phyloP scores from a whole-genome alignment of 1,140 invertebrate genomes.

The Nixonia krombeini region DNA sequence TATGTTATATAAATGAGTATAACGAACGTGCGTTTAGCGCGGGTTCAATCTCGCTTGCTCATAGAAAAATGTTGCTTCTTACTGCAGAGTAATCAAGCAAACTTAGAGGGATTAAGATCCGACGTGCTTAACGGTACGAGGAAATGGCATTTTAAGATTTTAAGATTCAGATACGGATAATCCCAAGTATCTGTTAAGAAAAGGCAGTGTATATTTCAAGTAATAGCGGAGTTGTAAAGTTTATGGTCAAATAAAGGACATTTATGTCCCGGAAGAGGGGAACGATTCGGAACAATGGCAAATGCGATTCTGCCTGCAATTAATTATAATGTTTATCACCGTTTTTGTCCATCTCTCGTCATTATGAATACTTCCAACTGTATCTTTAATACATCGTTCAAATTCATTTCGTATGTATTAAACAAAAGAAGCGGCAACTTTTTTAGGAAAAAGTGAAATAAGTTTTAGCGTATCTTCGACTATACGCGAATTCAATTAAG shows the following conservation, averaged over 20 bases:
- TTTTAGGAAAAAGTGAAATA: not conserved
- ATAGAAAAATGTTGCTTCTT: not conserved
- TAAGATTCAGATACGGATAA: not conserved
- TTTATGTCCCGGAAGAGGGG: too few relatives aligned
- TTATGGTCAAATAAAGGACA: not conserved
- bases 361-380: too few relatives aligned
- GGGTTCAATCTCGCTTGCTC: too few relatives aligned
- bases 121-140: not conserved
- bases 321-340: too few relatives aligned
- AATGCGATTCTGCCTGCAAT: too few relatives aligned
- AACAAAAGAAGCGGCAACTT: not conserved
- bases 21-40: too few relatives aligned
- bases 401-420: too few relatives aligned
- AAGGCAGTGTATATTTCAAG: not conserved
- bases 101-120: not conserved
- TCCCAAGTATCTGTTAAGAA: not conserved
- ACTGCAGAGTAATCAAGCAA: not conserved
- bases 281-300: too few relatives aligned
- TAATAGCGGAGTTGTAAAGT: not conserved
- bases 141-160: not conserved
- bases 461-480: not conserved
- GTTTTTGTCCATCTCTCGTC: too few relatives aligned
- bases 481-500: conserved; percentile 2
- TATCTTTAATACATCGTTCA: too few relatives aligned
- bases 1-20: too few relatives aligned